These are phyloP conservation scores for Drosophila orena DNA, from an alignment of 1,140 invertebrate genomes.

Conservation along the genomic window DNA sequence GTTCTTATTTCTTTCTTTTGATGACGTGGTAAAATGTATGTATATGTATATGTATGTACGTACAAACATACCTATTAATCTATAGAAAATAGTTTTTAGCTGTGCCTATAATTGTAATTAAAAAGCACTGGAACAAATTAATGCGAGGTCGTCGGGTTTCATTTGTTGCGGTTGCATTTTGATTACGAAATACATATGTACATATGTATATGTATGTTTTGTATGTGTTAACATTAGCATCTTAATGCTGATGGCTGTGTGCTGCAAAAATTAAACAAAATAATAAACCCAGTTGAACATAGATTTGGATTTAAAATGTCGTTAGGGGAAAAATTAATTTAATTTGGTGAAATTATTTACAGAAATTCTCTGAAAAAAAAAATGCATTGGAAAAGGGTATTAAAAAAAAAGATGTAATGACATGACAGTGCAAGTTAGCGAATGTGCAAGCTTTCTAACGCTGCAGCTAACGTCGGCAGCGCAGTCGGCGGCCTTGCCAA, in stretches of 20 bases:
- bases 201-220: too few species aligned
- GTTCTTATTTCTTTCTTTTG: neutral
- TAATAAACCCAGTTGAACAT: neutral
- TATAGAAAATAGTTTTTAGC: neutral
- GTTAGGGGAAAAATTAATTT: neutral
- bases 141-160: slow-evolving; percentile 22
- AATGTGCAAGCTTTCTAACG: slow-evolving; percentile 67
- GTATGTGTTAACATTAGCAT: slow-evolving; percentile 8
- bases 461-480: slow-evolving; percentile 35
- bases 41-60: neutral
- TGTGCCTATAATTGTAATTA: slow-evolving; percentile 27
- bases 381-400: neutral
- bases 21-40: neutral
- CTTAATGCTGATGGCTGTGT: neutral
- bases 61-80: neutral
- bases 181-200: neutral
- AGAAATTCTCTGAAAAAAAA: neutral
- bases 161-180: slow-evolving; percentile 3
- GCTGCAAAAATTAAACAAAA: neutral
- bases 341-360: neutral
- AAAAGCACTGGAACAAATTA: slow-evolving; percentile 41
- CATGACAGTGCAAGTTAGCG: slow-evolving; percentile 34
- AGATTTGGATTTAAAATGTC: too few species aligned
- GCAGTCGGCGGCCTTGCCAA: slow-evolving; percentile 51
- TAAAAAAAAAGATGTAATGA: slow-evolving; percentile 13